Evolutionary conservation across 2,113 vertebrate genomes (phyloP).

Genomic region (Turdus rufiventris): DNA sequence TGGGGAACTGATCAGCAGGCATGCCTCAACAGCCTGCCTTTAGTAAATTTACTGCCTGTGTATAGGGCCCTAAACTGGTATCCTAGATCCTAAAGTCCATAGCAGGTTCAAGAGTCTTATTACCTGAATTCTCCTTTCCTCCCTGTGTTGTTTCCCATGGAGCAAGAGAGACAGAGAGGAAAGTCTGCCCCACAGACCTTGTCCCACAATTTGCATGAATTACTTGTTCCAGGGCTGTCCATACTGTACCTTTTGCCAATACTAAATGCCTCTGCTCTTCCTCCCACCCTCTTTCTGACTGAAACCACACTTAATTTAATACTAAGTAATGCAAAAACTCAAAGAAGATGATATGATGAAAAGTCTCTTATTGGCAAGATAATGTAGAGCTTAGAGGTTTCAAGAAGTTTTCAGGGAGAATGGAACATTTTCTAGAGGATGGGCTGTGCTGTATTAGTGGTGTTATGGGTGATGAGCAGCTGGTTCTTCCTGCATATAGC

Average conservation of each 20-base stretch:
- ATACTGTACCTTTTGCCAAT: not conserved
- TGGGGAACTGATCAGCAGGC: fast-evolving
- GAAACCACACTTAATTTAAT: not conserved
- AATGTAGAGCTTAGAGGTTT: not conserved
- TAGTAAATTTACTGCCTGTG: not conserved
- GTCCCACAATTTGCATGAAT: not conserved
- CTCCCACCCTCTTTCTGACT: not conserved
- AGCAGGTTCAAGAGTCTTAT: not conserved
- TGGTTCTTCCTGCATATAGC: not conserved
- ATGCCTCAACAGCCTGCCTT: not conserved
- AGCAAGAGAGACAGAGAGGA: not conserved
- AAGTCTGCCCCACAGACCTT: not conserved
- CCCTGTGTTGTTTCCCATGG: not conserved
- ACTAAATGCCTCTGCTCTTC: not conserved
- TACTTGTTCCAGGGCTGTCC: not conserved
- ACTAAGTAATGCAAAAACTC: not conserved
- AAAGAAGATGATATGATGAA: not conserved
- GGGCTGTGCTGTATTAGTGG: not conserved
- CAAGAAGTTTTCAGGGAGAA: not conserved
- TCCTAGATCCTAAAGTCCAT: not conserved
- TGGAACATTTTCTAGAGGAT: not conserved
- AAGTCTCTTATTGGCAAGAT: not conserved
- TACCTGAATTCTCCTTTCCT: not conserved
- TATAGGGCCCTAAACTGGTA: not conserved
- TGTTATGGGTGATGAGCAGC: fast-evolving